Conservation (phyloP, 2,797 vertebrate species). For the Pelochelys cantorii region DNA sequence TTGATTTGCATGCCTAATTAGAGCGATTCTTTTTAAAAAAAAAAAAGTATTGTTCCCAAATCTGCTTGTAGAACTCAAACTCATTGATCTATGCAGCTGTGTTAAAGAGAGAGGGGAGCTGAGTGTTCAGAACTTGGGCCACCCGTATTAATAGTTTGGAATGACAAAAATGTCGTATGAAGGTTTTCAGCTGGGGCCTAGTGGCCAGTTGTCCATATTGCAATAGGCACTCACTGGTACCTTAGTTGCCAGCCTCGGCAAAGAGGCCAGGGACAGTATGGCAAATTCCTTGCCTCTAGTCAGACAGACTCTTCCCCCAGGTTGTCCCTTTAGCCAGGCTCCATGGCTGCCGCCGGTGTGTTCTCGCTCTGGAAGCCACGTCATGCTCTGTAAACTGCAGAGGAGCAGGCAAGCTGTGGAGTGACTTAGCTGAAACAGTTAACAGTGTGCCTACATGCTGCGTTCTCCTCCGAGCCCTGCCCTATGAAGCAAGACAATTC, state of each 20-base stretch:
- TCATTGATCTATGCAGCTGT: not conserved
- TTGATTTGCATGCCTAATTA: not conserved
- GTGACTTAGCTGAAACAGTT: not conserved
- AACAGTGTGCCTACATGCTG: not conserved
- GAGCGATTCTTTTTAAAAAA: not conserved
- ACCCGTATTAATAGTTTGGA: fast-evolving
- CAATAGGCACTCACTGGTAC: not conserved
- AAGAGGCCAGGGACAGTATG: not conserved
- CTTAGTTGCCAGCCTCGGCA: not conserved
- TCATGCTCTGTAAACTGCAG: not conserved
- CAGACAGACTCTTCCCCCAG: not conserved
- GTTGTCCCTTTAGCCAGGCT: not conserved
- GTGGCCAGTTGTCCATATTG: fast-evolving
- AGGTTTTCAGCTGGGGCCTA: not conserved
- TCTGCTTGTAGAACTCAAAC: not conserved
- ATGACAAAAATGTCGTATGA: not conserved
- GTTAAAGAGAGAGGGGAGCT: not conserved
- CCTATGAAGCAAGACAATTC: not conserved
- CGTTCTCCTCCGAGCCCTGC: not conserved
- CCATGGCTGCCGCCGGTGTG: not conserved
- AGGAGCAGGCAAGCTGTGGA: fast-evolving
- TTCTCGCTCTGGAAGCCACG: not conserved
- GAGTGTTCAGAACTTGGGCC: not conserved
- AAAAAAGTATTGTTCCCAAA: not conserved
- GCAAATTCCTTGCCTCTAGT: not conserved